Evolutionary conservation across 2,797 vertebrate species (phyloP), one percentile per base, ranked within the genome.

Genomic region (Platyrinchus mystaceus): DNA sequence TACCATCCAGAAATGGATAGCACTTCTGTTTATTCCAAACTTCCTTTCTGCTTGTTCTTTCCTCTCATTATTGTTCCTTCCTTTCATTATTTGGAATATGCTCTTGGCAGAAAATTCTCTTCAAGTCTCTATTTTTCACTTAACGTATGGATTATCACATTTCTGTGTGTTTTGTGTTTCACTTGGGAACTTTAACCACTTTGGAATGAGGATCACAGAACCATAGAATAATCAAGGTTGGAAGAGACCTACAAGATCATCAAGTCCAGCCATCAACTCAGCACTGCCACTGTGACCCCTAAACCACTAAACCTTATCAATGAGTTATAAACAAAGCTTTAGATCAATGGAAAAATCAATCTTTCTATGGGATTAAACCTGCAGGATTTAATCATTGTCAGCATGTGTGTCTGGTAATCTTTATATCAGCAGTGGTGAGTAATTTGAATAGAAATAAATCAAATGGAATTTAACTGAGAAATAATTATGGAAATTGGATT

Each of bases 371-470:
- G 44, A 73, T 75, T 60, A 78, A 39, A 41, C 69, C 74, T 73
- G 16, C 52, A 73, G 68, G 44, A n/a, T n/a, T n/a, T n/a, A 87
- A 79, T 75, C 22, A 36, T 24, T 34, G 53, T n/a, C n/a, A 28
- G 27, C 28, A 2, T 63, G 32, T 44, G 23, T 59, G 32, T 50
- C 34, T 80, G 64, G 28, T 90, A 64, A 58, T 24, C 36, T 90
- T 81, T 1, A 0, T 58, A 66, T 73, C 32, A 66, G 28, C 22
- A 84, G 8, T 30, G 52, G 9, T 67, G 59, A 93, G 67, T 52
- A 90, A 82, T 73, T 19, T 77, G 32, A 92, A 84, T 30, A 82
- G 63, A 92, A 95, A 89, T 68, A 66, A 86, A 93, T 64, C 28
- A 87, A 90, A 71, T 30, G 18, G 27, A 58, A 17, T 75, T 79